Base-by-base conservation (phyloP, 1,140 invertebrate species). In the Lerema accius region DNA sequence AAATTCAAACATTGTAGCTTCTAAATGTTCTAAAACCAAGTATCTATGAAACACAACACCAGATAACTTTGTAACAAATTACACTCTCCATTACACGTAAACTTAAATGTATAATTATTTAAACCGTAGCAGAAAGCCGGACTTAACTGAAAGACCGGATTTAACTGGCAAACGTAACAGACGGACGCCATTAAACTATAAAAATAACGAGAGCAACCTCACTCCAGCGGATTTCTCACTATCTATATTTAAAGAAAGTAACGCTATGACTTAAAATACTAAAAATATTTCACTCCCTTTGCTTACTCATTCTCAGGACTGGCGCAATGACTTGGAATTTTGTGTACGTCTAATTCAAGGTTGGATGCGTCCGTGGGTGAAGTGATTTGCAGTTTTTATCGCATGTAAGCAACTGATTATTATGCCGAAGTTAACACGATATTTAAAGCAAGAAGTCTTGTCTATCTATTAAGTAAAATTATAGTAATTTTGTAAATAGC, bases 181-280 rank as follows among this genome's bases (percentile, higher is more conserved):
- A 42, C 14, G 13, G 40, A 42, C 15, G 14, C 43, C 43, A 46
- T 46, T 46, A 46, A 46, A 46, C 43, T 42, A 15, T 46, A 46
- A 17, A 46, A 46, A 15, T 46, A 46, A 46, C 4, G 16, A 43
- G 42, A 19, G 16, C 5, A 7, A 32, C 17, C 9, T 17, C 3
- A 17, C 16, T 45, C 16, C 19, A 3, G 19, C 19, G 19, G 2
- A 23, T 23, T 23, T 46, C 43, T 46, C n/a, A 46, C 43, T 46
- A 46, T 46, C 43, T 46, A 23, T 46, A 46, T 23, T 46, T 46
- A 46, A 17, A 46, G 43, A 46, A 46, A 46, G 43, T 23, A 46
- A 46, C 28, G 28, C 7, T 32, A 32, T 46, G 43, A 46, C 43
- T 46, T 23, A 23, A 19, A 23, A 16, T 23, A 32, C 28, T 32